phyloP scores from a whole-genome alignment of 1,140 invertebrate species.

The Holotrichia oblita region DNA sequence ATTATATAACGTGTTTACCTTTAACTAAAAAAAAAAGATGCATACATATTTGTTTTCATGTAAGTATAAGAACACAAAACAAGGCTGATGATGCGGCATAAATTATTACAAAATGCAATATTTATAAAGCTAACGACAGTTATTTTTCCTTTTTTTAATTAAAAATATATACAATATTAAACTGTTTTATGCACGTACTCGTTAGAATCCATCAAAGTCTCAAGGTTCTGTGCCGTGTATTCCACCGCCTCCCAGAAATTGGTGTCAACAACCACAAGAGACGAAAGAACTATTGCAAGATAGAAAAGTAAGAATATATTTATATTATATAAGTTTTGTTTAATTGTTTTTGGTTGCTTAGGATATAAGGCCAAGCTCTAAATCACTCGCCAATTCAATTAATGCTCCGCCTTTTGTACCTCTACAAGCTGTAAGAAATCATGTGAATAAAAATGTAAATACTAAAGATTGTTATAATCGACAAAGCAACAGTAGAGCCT shows the following conservation, averaged over 20 bases:
- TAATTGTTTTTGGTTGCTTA: neutral
- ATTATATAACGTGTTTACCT: too few relatives aligned
- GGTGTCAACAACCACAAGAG: too few relatives aligned
- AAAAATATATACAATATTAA: too few relatives aligned
- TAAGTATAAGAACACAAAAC: too few relatives aligned
- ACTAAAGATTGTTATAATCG: neutral
- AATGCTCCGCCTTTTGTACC: slow-evolving; percentile 8
- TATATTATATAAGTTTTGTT: neutral
- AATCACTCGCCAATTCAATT: neutral
- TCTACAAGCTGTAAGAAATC: slow-evolving; percentile 33
- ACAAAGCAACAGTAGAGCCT: neutral
- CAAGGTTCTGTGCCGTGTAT: neutral
- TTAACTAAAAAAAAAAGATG: too few relatives aligned
- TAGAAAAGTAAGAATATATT: neutral
- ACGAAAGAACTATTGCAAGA: neutral
- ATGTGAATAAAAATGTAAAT: slow-evolving; percentile 19
- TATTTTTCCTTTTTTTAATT: too few relatives aligned
- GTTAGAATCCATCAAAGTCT: neutral
- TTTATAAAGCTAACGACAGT: too few relatives aligned
- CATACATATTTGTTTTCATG: too few relatives aligned
- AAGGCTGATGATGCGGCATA: too few relatives aligned
- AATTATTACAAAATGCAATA: too few relatives aligned
- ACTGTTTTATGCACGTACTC: too few relatives aligned
- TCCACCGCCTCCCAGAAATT: slow-evolving; percentile 20
- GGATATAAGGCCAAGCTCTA: neutral